phyloP scores from a whole-genome alignment of 2,888 invertebrate genomes.

The Stenichneumon culpator region DNA sequence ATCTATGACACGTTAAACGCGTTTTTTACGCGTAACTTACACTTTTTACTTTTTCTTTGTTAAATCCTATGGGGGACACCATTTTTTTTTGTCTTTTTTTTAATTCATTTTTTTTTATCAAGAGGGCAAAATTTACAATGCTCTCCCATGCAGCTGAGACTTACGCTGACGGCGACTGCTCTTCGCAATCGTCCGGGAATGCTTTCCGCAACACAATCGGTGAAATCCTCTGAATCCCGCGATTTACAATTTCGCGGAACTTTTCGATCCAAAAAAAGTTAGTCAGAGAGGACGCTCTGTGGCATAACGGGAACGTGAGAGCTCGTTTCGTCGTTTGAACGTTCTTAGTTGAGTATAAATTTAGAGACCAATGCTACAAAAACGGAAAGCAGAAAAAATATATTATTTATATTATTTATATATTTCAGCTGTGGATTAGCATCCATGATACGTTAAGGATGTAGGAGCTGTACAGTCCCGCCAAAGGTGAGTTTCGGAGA shows the following conservation, averaged over 20 bases:
- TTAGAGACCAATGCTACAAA: neutral
- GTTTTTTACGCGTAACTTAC: too few relatives aligned
- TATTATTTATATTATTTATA: constrained; percentile 11
- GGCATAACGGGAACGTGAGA: neutral
- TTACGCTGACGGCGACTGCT: neutral
- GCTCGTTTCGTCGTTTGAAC: neutral
- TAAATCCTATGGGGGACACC: too few relatives aligned
- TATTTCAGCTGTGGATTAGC: neutral
- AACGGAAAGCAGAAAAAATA: neutral
- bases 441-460: neutral
- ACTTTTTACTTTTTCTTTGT: too few relatives aligned
- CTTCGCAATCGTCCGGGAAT: constrained; percentile 13
- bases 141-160: constrained; percentile 28
- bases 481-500: too few relatives aligned
- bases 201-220: constrained; percentile 55
- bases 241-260: constrained; percentile 36
- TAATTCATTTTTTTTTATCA: neutral
- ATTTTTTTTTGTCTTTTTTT: too few relatives aligned
- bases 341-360: neutral
- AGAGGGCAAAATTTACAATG: constrained; percentile 26
- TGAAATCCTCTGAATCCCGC: constrained; percentile 57
- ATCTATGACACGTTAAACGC: neutral
- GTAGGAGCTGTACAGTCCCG: too few relatives aligned
- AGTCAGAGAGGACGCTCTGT: neutral
- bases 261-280: neutral